Evolutionary conservation across 1,140 invertebrate genomes (phyloP).

Genomic region (Armadillidium nasatum): DNA sequence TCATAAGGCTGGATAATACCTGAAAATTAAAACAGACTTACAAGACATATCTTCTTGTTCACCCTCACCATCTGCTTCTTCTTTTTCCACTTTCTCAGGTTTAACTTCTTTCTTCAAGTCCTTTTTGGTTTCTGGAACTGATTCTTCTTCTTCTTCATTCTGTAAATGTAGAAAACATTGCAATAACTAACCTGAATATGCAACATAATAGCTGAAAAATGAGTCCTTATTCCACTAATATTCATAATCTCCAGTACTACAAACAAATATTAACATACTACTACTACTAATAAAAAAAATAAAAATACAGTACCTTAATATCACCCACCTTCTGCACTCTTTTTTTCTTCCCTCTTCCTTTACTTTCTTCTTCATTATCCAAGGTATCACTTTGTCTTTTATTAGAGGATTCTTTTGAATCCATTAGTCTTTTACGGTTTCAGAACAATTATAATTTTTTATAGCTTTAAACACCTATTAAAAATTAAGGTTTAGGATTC

Average conservation of each 20-base stretch:
- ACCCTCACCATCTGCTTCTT: slow-evolving; percentile 48
- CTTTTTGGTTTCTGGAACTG: slow-evolving; percentile 23
- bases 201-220: too few species aligned
- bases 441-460: too few species aligned
- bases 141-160: slow-evolving; percentile 32
- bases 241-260: too few species aligned
- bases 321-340: background rate
- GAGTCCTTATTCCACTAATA: too few species aligned
- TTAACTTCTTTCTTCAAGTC: slow-evolving; percentile 41
- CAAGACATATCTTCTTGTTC: slow-evolving; percentile 53
- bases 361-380: background rate
- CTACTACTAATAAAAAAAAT: too few species aligned
- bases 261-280: too few species aligned
- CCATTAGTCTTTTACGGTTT: background rate
- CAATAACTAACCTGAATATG: too few species aligned
- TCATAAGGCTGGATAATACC: slow-evolving; percentile 5
- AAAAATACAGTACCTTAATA: too few species aligned
- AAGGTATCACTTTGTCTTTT: background rate
- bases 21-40: slow-evolving; percentile 21
- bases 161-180: background rate
- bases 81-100: slow-evolving; percentile 41
- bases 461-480: too few species aligned
- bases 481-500: too few species aligned
- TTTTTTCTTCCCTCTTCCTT: slow-evolving; percentile 1
- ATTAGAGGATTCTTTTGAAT: background rate